Evolutionary conservation across 2,888 invertebrate species (phyloP), one percentile per base, ranked within the genome.

Genomic region (Phortica magna): DNA sequence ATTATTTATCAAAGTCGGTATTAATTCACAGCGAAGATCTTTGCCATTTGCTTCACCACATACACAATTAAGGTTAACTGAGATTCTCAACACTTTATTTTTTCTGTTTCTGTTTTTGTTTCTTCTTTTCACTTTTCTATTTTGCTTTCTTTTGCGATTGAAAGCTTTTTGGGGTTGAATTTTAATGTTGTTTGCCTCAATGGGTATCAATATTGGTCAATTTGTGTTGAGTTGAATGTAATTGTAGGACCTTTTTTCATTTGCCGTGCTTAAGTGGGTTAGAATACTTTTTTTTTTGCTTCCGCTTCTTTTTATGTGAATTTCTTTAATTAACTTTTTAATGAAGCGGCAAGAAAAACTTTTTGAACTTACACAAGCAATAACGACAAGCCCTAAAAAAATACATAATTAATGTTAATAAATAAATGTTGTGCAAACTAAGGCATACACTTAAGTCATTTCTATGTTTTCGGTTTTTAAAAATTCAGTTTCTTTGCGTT

Each of bases 271-370:
- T 73, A 76, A 79, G 77, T 80, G 81, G 22, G 43, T 42, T 68
- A 12, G 68, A 43, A n/a, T 68, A 19, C 17, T 10, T n/a, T 59
- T 42, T n/a, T 59, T 42, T 68, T 17, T 53, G 7, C 48, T 48
- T 41, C 64, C 48, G 53, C 67, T 77, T 43, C 10, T 68, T 9
- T 67, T 14, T 68, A 43, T 9, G 19, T 19, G 79, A 83, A 81
- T 82, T 82, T 73, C 75, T n/a, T 65, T 85, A 84, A 81, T 84
- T 87, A 84, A 81, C 82, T 79, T 79, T 79, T 78, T 77, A 76
- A 41, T 19, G 67, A 42, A 67, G 5, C 42, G 43, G 12, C 9
- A 48, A 9, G 48, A 48, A 48, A 14, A 48, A 48, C 14, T 48
- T 48, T 48, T 48, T 12, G 48, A 31, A 31, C 10, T 6, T 48